Percentiles rank a stretch among this genome's conserved stretches.
These are phyloP conservation scores for Antheraea pernyi DNA, from an alignment of 1,140 invertebrate species.

Conservation along the genomic window DNA sequence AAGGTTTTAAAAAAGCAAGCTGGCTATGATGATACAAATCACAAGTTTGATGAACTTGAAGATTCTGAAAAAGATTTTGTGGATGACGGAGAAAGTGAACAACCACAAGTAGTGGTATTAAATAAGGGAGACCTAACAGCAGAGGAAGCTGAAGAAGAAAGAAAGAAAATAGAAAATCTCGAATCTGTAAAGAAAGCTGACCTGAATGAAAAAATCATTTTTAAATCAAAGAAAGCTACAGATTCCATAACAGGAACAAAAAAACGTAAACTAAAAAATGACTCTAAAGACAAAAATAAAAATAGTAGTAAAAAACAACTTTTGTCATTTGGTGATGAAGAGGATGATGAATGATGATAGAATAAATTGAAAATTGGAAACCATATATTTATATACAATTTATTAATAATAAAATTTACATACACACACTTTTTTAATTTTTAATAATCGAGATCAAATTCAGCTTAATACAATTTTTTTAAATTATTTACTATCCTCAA, in stretches of 20 bases:
- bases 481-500: constrained; percentile 51
- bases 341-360: constrained; percentile 22
- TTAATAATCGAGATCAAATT: background rate
- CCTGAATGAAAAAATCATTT: constrained; percentile 57
- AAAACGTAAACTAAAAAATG: constrained; percentile 24
- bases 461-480: background rate
- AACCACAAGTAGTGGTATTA: constrained; percentile 91
- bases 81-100: constrained; percentile 85
- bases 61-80: constrained; percentile 62
- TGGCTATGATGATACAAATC: constrained; percentile 89
- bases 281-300: constrained; percentile 17
- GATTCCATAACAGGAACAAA: constrained; percentile 15
- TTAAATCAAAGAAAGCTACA: constrained; percentile 47
- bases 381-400: background rate
- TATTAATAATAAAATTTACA: background rate
- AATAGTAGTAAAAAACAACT: constrained; percentile 32
- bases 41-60: constrained; percentile 68
- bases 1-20: constrained; percentile 89
- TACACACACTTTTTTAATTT: background rate
- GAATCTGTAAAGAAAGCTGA: constrained; percentile 64
- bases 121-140: constrained; percentile 88
- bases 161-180: constrained; percentile 47
- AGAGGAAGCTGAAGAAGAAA: constrained; percentile 84
- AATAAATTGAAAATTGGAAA: background rate
- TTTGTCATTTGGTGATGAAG: constrained; percentile 63